Base-by-base conservation (phyloP, 2,113 vertebrate genomes). In the Gila orcuttii region DNA sequence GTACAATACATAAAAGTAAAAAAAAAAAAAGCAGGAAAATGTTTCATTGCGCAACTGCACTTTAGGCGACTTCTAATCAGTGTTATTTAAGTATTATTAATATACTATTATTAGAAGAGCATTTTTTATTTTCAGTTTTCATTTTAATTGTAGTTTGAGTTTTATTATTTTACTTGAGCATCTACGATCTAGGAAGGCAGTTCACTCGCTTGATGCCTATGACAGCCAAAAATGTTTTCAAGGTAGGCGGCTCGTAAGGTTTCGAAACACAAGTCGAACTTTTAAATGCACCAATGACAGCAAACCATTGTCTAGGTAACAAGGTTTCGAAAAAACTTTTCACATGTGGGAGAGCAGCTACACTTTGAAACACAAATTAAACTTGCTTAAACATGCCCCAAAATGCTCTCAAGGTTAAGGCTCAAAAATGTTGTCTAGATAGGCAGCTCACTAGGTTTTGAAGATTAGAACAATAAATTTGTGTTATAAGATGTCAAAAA, bases 1-100 rank as follows among this genome's bases (percentile, higher is more conserved):
- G 3, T 76, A 52, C n/a, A 52, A 36, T 13, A 78, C 6, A 10
- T 52, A 13, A 21, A 1, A 66, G 60, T 31, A 31, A 82, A 81
- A 47, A 10, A n/a, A 25, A 57, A 23, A 82, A 82, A 42, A 23
- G 39, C 36, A 81, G 33, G 25, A 81, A 81, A 66, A 81, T 12
- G 15, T 81, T 25, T 39, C 0, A 11, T 17, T 60, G 39, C 0
- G 4, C 33, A 60, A 60, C 11, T 3, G 71, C 5, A 73, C 21
- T n/a, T 73, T 10, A 13, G 60, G 6, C 0, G 52, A 7, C 17
- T 57, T 57, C 21, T 57, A 33, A 19, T 19, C 64, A 36, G 17
- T 36, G 64, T 36, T 36, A 68, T 19, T 33, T 33, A 8, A 68
- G 2, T 19, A 3, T 68, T 33, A 68, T 12, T 33, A 0, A 1